A percentile compares a stretch with the other conserved stretches of the same genome.
phyloP scores from a whole-genome alignment of 2,113 vertebrate species.

The Nibea coibor region DNA sequence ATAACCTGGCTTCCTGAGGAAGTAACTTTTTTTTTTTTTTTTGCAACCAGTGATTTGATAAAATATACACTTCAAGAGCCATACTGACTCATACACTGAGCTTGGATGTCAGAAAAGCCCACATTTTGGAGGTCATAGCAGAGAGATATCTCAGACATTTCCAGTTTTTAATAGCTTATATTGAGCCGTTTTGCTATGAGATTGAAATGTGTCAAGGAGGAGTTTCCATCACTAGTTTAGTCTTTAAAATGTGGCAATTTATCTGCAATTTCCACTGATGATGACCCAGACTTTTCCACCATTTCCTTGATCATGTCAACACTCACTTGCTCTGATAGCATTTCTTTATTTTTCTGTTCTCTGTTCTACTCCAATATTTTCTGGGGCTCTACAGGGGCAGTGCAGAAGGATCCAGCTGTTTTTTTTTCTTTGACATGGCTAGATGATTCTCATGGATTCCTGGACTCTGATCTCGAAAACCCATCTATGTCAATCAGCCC shows the following conservation, averaged over 20 bases:
- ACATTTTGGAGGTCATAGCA: too few species aligned
- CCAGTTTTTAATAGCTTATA: background rate
- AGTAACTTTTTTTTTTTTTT: background rate
- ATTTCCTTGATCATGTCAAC: background rate
- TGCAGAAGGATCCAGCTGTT: background rate
- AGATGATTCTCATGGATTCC: slow-evolving; percentile 31
- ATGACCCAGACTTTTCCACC: background rate
- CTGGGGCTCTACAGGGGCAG: background rate
- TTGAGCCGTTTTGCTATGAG: background rate
- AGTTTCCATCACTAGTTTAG: background rate
- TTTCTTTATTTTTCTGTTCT: background rate
- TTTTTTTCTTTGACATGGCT: background rate
- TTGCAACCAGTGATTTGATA: background rate
- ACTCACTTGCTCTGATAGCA: background rate
- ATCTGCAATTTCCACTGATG: background rate
- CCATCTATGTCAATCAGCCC: slow-evolving; percentile 1
- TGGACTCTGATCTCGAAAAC: slow-evolving; percentile 19
- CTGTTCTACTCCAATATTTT: background rate
- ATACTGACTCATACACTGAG: background rate
- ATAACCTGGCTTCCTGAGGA: background rate
- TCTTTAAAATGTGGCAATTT: slow-evolving; percentile 4
- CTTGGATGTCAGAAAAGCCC: background rate
- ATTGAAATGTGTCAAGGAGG: background rate
- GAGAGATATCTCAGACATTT: background rate
- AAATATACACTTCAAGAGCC: background rate